Evolutionary conservation across 2,888 invertebrate genomes (phyloP), one percentile per base, ranked within the genome.

Genomic region (Scaptomyza flava): DNA sequence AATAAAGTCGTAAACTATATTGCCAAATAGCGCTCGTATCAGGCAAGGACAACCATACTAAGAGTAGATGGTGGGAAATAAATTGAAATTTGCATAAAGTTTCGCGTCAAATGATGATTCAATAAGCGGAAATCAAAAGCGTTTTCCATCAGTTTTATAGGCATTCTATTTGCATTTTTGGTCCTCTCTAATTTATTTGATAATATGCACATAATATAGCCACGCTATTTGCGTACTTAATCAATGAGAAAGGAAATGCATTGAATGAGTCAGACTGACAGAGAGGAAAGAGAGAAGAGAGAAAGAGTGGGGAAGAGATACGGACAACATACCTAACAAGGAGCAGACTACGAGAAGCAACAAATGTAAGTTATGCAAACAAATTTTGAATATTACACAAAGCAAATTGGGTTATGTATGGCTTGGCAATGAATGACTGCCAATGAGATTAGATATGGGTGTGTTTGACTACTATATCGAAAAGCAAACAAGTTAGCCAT

Each of bases 161-260:
- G 30, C 65, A 46, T 63, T 46, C 41, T 51, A 56, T 60, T 43
- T 57, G 45, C 42, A 41, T 58, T 60, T 67, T 54, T 51, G 48
- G 50, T 53, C 52, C 27, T 59, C 54, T 53, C 72, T 82, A 82
- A 85, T 85, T 82, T 74, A 75, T 80, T 80, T 82, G 87, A 87
- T 85, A 80, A 83, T 74, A 72, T 72, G 74, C 70, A 67, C 66
- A 74, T 62, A 79, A 71, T 72, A 73, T 73, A 79, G 76, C 68
- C 80, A 80, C 85, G 75, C 79, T 75, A 71, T 80, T 87, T 80
- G 66, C 68, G 68, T 77, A 87, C 87, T 85, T 79, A 84, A 82
- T 82, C 86, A 87, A 64, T 72, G 75, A 68, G 64, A 84, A 82
- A 72, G 78, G 68, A 82, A 85, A 71, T 68, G 31, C 17, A n/a